Evolutionary conservation across 2,888 invertebrate genomes (phyloP).

Genomic region (Liposcelis brunnea): DNA sequence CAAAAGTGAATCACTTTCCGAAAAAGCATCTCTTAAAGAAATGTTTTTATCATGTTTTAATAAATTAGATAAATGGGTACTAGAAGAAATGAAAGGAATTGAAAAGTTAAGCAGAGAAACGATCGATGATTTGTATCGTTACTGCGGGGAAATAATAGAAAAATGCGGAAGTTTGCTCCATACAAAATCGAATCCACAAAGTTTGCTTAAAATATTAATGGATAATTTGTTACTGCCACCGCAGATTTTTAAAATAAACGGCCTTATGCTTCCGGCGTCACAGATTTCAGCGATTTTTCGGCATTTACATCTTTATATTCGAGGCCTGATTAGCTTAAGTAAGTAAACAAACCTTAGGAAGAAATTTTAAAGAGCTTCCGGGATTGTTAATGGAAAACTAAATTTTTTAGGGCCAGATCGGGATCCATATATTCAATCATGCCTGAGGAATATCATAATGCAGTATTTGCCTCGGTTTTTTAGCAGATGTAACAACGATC

Average conservation of each 20-base stretch:
- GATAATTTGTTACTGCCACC: conserved; percentile 3
- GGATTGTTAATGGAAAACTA: too few species aligned
- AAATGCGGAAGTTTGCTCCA: neutral
- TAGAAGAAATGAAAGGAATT: neutral
- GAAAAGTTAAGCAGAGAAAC: neutral
- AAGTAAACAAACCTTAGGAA: too few species aligned
- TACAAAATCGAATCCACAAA: neutral
- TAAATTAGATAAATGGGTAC: conserved; percentile 1
- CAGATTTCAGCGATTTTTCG: too few species aligned
- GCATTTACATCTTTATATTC: too few species aligned
- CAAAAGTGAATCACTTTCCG: neutral
- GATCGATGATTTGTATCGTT: conserved; percentile 1
- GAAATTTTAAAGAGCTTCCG: too few species aligned
- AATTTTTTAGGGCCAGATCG: too few species aligned
- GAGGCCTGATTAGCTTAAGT: too few species aligned
- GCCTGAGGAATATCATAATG: too few species aligned
- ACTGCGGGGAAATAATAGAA: neutral
- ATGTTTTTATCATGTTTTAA: neutral
- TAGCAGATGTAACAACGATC: too few species aligned
- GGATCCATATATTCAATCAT: too few species aligned
- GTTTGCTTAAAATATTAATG: neutral
- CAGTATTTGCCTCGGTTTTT: too few species aligned
- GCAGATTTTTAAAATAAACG: neutral
- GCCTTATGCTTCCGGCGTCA: too few species aligned
- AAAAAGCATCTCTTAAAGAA: neutral